Conservation (phyloP, 1,140 invertebrate genomes). For the Bactericera cockerelli region DNA sequence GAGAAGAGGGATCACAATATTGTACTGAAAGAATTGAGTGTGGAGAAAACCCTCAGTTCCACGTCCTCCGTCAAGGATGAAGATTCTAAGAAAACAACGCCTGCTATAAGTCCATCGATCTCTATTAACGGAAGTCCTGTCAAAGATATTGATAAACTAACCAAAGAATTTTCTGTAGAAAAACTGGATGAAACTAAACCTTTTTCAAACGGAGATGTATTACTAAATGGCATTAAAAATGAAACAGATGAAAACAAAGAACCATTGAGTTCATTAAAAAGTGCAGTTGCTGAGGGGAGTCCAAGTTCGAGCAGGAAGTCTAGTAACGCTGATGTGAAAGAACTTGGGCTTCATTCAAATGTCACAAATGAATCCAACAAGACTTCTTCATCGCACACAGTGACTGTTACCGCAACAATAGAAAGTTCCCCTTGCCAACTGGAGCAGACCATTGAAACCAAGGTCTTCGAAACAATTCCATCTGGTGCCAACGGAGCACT, state of each 20-base stretch:
- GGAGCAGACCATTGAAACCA: neutral
- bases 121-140: constrained; percentile 1
- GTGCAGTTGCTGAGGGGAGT: too few species aligned
- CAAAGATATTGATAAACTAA: constrained; percentile 6
- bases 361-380: too few species aligned
- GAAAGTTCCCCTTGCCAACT: neutral
- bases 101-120: neutral
- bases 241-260: too few species aligned
- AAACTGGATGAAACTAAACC: neutral
- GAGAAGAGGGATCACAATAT: neutral
- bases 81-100: neutral
- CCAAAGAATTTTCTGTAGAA: constrained; percentile 3
- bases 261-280: too few species aligned
- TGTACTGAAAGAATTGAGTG: neutral
- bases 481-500: too few species aligned
- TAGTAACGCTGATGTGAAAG: too few species aligned
- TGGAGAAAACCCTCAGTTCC: neutral
- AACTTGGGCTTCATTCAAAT: too few species aligned
- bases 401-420: constrained; percentile 1
- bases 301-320: too few species aligned
- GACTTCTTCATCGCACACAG: too few species aligned
- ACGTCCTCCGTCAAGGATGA: neutral
- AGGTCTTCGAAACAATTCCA: too few species aligned
- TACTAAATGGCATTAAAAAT: too few species aligned
- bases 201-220: too few species aligned